Conservation (phyloP, 2,113 vertebrate species). For the Solenodon paradoxus region DNA sequence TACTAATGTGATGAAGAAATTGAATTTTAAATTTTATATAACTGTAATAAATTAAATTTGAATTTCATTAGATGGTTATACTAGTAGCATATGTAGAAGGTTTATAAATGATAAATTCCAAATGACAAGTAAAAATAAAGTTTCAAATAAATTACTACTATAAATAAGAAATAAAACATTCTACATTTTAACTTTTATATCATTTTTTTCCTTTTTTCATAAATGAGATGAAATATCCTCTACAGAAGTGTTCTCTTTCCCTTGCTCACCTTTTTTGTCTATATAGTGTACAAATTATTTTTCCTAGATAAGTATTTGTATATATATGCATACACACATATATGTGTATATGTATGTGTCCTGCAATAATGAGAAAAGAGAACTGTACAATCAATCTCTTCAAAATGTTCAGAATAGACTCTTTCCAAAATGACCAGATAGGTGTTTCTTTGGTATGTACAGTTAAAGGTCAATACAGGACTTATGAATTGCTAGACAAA, state of each 20-base stretch:
- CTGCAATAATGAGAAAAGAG: too few relatives aligned
- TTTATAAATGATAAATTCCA: neutral
- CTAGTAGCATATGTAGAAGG: neutral
- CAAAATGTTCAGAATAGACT: too few relatives aligned
- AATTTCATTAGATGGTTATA: neutral
- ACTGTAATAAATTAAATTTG: neutral
- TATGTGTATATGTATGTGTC: too few relatives aligned
- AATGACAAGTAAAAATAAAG: neutral
- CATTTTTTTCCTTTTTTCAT: neutral
- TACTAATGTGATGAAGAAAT: neutral
- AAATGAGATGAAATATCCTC: neutral
- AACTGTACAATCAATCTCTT: too few relatives aligned
- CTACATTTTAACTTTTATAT: neutral
- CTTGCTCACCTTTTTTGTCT: neutral
- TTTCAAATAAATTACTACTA: neutral
- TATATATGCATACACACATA: too few relatives aligned
- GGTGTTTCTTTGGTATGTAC: too few relatives aligned
- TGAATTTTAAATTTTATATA: neutral
- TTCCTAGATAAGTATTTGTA: neutral
- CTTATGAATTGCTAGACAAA: too few relatives aligned
- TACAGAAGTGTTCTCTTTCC: accelerated
- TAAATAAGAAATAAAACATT: neutral
- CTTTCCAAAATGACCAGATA: too few relatives aligned
- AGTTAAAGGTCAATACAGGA: too few relatives aligned
- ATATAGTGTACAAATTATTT: neutral